Evolutionary conservation across 2,888 invertebrate genomes (phyloP).

Genomic region (Lasius platythorax): DNA sequence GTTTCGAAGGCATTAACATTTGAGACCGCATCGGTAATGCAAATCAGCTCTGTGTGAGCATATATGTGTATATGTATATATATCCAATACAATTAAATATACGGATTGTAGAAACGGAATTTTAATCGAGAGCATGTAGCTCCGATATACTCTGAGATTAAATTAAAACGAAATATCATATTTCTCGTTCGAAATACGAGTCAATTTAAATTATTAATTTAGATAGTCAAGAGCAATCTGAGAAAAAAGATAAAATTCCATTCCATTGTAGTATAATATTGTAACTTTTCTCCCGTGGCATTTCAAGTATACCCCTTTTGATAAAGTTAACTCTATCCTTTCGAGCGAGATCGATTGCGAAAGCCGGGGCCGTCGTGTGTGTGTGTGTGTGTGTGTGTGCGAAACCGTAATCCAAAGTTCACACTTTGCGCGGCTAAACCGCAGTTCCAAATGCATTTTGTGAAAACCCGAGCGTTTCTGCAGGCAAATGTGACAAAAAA

Average conservation of each 20-base stretch:
- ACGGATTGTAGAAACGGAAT: constrained; percentile 14
- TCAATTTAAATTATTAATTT: constrained; percentile 9
- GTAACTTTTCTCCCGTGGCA: not conserved
- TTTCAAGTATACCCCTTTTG: not conserved
- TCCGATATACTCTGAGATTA: not conserved
- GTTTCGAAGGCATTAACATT: constrained; percentile 50
- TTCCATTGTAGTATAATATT: not conserved
- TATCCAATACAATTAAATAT: constrained; percentile 23
- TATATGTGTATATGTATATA: not conserved
- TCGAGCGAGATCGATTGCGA: constrained; percentile 26
- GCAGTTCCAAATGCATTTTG: constrained; percentile 19
- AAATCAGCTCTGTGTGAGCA: constrained; percentile 4
- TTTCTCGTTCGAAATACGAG: not conserved
- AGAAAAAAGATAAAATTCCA: not conserved
- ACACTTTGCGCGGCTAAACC: constrained; percentile 33
- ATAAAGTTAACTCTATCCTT: not conserved
- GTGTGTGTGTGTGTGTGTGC: no score
- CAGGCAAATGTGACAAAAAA: constrained; percentile 33
- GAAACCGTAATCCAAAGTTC: constrained; percentile 46
- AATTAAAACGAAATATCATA: constrained; percentile 6
- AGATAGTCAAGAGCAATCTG: not conserved
- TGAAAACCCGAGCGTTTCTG: constrained; percentile 25
- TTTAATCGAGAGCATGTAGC: constrained; percentile 22
- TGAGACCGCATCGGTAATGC: constrained; percentile 21
- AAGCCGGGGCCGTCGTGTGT: constrained; percentile 12